Evolutionary conservation across 2,797 vertebrate genomes (phyloP).

Genomic region (Tympanoctomys barrerae): DNA sequence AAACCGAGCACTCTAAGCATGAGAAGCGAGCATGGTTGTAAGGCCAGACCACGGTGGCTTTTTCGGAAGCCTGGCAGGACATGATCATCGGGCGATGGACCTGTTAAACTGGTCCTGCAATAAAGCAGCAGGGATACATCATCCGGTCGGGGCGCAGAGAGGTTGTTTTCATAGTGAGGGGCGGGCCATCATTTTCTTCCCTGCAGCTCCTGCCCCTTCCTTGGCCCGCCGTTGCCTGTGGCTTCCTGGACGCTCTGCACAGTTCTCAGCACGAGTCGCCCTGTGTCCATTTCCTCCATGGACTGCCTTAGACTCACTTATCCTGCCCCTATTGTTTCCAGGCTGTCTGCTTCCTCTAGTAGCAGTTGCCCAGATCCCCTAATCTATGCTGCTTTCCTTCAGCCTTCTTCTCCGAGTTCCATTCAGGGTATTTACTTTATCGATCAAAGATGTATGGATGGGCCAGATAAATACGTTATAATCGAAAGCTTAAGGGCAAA

Average conservation of each 20-base stretch:
- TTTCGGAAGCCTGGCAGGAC: not conserved
- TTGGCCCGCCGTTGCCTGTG: not conserved
- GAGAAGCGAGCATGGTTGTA: not conserved
- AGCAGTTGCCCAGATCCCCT: not conserved
- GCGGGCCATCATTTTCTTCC: not conserved
- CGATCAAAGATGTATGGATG: not conserved
- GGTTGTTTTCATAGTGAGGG: not conserved
- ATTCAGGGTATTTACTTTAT: not conserved
- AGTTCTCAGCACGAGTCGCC: not conserved
- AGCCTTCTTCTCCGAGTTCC: not conserved
- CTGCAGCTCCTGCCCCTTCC: not conserved
- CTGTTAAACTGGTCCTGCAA: not conserved
- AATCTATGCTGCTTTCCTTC: not conserved
- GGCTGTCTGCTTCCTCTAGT: not conserved
- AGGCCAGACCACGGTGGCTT: not conserved
- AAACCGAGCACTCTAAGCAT: not conserved
- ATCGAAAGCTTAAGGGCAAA: not conserved
- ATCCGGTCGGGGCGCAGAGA: not conserved
- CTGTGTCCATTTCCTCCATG: not conserved
- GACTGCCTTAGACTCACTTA: not conserved
- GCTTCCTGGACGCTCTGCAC: not conserved
- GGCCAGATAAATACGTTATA: not conserved
- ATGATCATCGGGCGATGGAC: not conserved
- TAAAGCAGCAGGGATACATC: not conserved
- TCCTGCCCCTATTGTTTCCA: not conserved